Evolutionary conservation across 2,797 vertebrate species (phyloP), one percentile per base, ranked within the genome.

Genomic region (Alca torda): DNA sequence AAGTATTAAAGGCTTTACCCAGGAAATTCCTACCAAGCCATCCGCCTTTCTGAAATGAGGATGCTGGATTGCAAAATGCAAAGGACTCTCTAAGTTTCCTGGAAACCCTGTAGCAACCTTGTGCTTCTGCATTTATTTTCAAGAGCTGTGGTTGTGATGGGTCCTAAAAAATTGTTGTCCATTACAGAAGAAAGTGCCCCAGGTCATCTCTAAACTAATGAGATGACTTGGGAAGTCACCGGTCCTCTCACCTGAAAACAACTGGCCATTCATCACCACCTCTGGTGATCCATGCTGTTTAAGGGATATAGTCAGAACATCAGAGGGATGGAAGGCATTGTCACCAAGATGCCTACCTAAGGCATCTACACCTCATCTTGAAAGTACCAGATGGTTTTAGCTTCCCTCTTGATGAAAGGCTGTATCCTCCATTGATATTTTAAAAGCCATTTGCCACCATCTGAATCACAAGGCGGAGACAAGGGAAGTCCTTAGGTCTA

Each of bases 271-370:
- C 30, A 13, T 46, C 41, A 41, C 50, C 20, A 35, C 2, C 1
- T 67, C 43, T 72, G 54, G 37, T 48, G 57, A 61, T 21, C 56
- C 2, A 13, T 11, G 41, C 16, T 54, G 30, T 50, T 41, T 45
- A 50, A 80, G 23, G 33, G 13, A n/a, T 35, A 35, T 4, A 18
- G 14, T 54, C 16, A 53, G 76, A 88, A 50, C 1, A 2, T 35
- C 59, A 73, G 50, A 54, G 18, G 18, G 16, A 30, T 0, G 1
- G 39, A 19, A 1, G 1, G 8, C 35, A 16, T 30, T 35, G 37
- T 23, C 35, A 41, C 18, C 9, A 1, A 69, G 67, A 33, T 24
- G 33, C 4, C 8, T 43, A 25, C 45, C n/a, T 69, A 35, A 59
- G 39, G 39, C 14, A 45, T 33, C 35, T 73, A 28, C 30, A 15